Conservation (phyloP, 2,113 vertebrate species). For the Crotalus viridis region DNA sequence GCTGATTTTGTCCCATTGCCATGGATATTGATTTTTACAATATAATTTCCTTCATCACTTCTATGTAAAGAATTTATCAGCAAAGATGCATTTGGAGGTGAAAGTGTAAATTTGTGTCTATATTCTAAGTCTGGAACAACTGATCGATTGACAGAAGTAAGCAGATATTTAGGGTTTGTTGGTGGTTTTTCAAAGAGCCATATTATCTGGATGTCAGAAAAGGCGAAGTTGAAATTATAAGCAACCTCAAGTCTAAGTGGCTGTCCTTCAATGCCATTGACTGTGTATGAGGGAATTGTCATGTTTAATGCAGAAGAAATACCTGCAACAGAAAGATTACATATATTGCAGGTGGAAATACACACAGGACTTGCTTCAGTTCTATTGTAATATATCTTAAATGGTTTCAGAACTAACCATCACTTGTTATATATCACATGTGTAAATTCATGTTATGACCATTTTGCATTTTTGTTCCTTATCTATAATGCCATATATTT, state of each 20-base stretch:
- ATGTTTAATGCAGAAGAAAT: conserved; percentile 71
- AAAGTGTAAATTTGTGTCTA: conserved; percentile 74
- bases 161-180: conserved; percentile 67
- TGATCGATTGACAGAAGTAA: conserved; percentile 71
- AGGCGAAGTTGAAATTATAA: conserved; percentile 69
- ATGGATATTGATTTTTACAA: conserved; percentile 76
- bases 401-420: background rate
- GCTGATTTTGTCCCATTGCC: conserved; percentile 71
- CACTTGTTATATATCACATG: background rate
- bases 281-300: conserved; percentile 66
- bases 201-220: conserved; percentile 77
- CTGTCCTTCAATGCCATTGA: conserved; percentile 74
- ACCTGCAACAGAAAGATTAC: conserved; percentile 52
- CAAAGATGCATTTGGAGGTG: conserved; percentile 75
- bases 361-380: conserved; percentile 7
- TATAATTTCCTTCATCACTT: conserved; percentile 77
- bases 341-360: conserved; percentile 18
- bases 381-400: background rate
- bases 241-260: conserved; percentile 72
- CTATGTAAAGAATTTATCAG: conserved; percentile 70
- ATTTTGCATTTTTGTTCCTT: background rate
- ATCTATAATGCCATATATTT: background rate
- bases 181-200: conserved; percentile 76
- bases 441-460: background rate
- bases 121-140: conserved; percentile 78